These are phyloP conservation scores for Eupithecia abbreviata DNA, from an alignment of 2,888 invertebrate genomes.

Conservation along the genomic window DNA sequence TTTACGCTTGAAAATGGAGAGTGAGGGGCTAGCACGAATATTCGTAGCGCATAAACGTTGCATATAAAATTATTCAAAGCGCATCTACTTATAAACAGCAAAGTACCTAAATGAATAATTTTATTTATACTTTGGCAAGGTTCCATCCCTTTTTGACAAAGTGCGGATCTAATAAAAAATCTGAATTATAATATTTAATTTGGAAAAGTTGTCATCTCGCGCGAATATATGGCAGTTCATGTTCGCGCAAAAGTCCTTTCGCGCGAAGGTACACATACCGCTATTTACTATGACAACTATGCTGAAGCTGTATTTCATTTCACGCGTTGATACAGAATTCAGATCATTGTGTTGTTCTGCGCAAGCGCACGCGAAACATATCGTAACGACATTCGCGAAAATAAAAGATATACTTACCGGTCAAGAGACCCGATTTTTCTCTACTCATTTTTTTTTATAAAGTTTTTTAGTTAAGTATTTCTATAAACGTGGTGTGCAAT, in stretches of 20 bases:
- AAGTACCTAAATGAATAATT: no score
- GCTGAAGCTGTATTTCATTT: not conserved
- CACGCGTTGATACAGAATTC: not conserved
- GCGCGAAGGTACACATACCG: not conserved
- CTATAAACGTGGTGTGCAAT: not conserved
- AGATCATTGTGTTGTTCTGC: constrained; percentile 1
- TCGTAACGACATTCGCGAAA: not conserved
- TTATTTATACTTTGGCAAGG: no score
- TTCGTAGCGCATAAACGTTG: no score
- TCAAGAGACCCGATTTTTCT: not conserved
- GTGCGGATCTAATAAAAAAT: no score
- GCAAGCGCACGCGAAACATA: not conserved
- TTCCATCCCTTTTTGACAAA: no score
- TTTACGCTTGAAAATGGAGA: no score
- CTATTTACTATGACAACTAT: not conserved
- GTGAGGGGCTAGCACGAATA: no score
- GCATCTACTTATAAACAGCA: no score
- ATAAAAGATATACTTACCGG: not conserved
- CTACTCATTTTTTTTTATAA: not conserved
- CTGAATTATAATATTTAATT: no score
- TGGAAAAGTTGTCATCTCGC: no score
- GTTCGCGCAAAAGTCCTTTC: not conserved
- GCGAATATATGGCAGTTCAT: not conserved
- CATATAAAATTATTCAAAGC: no score
- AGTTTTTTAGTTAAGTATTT: not conserved